Evolutionary conservation across 2,797 vertebrate species (phyloP).

Genomic region (Lagocephalus sceleratus): DNA sequence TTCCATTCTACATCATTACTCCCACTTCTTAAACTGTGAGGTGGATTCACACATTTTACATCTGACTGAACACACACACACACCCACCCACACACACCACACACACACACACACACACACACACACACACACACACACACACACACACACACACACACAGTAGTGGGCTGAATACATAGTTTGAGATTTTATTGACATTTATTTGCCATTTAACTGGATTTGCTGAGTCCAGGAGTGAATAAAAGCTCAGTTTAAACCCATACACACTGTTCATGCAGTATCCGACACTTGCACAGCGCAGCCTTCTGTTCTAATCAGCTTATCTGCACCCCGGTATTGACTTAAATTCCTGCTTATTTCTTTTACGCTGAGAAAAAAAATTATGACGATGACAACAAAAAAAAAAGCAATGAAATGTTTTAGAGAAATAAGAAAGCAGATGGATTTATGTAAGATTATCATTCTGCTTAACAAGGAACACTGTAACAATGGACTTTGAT

Average conservation of each 20-base stretch:
- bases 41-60: constrained; percentile 66
- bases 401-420: neutral
- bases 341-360: neutral
- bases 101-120: constrained; percentile 22
- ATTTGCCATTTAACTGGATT: constrained; percentile 57
- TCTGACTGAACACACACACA: constrained; percentile 54
- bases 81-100: constrained; percentile 28
- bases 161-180: constrained; percentile 29
- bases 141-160: constrained; percentile 37
- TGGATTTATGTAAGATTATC: neutral
- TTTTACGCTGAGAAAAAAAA: neutral
- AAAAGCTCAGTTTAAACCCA: too few species aligned
- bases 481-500: neutral
- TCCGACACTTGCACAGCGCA: too few species aligned
- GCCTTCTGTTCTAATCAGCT: too few species aligned
- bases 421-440: neutral
- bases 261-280: too few species aligned
- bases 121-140: constrained; percentile 25
- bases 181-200: constrained; percentile 58
- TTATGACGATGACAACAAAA: constrained; percentile 5
- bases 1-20: constrained; percentile 70
- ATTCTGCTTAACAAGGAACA: neutral
- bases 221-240: constrained; percentile 43
- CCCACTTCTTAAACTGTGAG: constrained; percentile 58
- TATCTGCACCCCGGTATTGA: constrained; percentile 13